Base-by-base conservation (phyloP, 1,140 invertebrate genomes). In the Drosophila bocqueti region DNA sequence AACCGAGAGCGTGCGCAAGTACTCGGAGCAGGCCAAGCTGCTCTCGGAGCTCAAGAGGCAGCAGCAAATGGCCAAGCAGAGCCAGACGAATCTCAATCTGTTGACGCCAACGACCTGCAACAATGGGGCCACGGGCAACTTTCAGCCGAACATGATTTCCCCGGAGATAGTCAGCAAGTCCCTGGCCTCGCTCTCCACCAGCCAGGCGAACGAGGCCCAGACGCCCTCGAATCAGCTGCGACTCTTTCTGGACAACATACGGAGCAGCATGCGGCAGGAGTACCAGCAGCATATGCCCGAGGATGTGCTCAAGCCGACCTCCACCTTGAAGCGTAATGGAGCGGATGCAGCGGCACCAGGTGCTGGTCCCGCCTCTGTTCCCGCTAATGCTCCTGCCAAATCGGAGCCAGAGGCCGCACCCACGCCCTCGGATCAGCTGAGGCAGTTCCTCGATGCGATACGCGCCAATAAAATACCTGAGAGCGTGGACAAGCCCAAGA, bases 381-480 rank as follows among this genome's bases (percentile, higher is more conserved):
- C 52, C 3, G 34, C 10, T 10, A 3, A 7, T n/a, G 9, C 43
- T 15, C 3, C 67, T 29, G 38, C 8, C 21, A 72, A 61, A 31
- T 3, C 54, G 7, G 65, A 83, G 63, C 59, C 43, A 3, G 72
- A 63, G 11, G 62, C 79, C n/a, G 46, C 79, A 8, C 84, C 83
- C n/a, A 93, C 92, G 26, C 92, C 92, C 2, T 93, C 92, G 8
- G 92, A 93, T 80, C 92, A 93, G 43, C 57, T 93, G 58, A 63
- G 92, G 16, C 81, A 93, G 34, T 93, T 93, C 62, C 74, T 93
- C 7, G 92, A 93, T 59, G 92, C 92, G 1, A 93, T 93, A 76
- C 89, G 92, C 21, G 77, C 92, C 24, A 93, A 93, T 75, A 92
- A 93, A 82, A 86, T 93, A 66, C 91, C 92, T 58, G 92, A 93